Evolutionary conservation across 1,140 invertebrate genomes (phyloP).

Genomic region (Heliconius hermathena): DNA sequence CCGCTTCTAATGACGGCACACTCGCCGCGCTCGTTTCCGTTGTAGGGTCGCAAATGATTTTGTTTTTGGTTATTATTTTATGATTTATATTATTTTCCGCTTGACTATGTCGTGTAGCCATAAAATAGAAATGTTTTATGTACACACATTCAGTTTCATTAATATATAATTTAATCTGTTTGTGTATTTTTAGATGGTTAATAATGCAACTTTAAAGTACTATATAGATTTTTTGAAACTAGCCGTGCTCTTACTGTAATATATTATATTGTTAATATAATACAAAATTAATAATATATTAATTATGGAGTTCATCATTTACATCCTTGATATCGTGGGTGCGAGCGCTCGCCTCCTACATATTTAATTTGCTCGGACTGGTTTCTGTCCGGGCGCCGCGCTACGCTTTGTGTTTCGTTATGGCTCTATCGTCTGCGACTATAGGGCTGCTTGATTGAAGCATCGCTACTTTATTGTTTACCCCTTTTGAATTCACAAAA

Average conservation of each 20-base stretch:
- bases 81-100: not conserved
- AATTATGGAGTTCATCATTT: not conserved
- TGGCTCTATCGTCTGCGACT: conserved; percentile 68
- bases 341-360: conserved; percentile 77
- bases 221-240: not conserved
- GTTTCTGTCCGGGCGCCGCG: conserved; percentile 72
- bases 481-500: conserved; percentile 30
- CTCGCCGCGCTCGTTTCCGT: conserved; percentile 52
- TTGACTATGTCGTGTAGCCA: not conserved
- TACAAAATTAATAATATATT: not conserved
- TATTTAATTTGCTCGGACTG: conserved; percentile 80
- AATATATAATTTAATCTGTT: too few relatives aligned
- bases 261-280: too few relatives aligned
- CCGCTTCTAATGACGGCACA: conserved; percentile 73
- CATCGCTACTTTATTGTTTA: conserved; percentile 60
- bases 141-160: too few relatives aligned
- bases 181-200: too few relatives aligned
- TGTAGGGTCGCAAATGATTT: conserved; percentile 55
- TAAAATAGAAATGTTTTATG: not conserved
- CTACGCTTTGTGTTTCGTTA: conserved; percentile 73
- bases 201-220: too few relatives aligned
- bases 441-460: conserved; percentile 58
- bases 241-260: not conserved
- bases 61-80: conserved; percentile 11
- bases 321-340: conserved; percentile 66